These are phyloP conservation scores for Agapostemon virescens DNA, from an alignment of 2,888 invertebrate species.

Conservation along the genomic window DNA sequence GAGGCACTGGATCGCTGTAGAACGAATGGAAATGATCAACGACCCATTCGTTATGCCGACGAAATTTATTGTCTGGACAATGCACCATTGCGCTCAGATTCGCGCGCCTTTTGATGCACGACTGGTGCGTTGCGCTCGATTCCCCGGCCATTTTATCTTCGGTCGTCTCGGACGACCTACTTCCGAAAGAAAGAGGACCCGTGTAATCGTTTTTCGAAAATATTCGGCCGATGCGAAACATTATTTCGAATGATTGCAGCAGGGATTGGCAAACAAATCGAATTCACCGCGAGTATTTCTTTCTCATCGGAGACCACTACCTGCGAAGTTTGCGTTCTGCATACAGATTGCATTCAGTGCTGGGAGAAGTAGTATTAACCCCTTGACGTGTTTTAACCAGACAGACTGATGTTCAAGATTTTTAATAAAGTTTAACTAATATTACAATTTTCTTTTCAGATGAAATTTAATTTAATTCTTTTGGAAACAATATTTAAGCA, in stretches of 20 bases:
- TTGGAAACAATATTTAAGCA: too few species aligned
- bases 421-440: too few species aligned
- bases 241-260: slow-evolving; percentile 8
- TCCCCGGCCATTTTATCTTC: slow-evolving; percentile 28
- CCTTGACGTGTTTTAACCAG: too few species aligned
- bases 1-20: neutral
- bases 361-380: too few species aligned
- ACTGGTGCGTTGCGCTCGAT: slow-evolving; percentile 25
- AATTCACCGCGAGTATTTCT: slow-evolving; percentile 35
- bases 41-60: slow-evolving; percentile 34
- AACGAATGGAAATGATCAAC: slow-evolving; percentile 38
- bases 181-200: slow-evolving; percentile 36
- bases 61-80: slow-evolving; percentile 49
- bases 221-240: slow-evolving; percentile 31
- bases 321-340: too few species aligned
- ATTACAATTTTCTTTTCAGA: too few species aligned
- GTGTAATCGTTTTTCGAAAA: slow-evolving; percentile 33
- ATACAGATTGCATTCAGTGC: too few species aligned
- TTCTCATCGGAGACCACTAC: slow-evolving; percentile 43
- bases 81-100: slow-evolving; percentile 29
- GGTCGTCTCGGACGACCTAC: slow-evolving; percentile 44
- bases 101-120: slow-evolving; percentile 35
- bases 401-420: too few species aligned
- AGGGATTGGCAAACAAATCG: slow-evolving; percentile 25
- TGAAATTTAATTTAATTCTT: too few species aligned